Evolutionary conservation across 2,113 vertebrate genomes (phyloP).

Genomic region (Toxotes chatareus): DNA sequence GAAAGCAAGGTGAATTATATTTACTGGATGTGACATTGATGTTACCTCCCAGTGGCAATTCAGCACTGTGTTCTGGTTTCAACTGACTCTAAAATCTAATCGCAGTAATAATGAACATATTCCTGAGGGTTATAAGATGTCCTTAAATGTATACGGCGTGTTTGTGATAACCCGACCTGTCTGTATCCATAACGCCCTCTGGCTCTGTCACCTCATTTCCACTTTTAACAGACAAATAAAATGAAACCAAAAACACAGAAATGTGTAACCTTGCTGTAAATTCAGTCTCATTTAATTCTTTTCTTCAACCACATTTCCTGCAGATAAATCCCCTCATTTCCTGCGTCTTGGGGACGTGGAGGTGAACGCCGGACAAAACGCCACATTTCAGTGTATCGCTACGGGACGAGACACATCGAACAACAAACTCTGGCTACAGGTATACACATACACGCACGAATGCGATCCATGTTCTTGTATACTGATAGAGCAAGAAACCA

Average conservation of each 20-base stretch:
- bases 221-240: conserved; percentile 14
- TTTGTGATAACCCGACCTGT: conserved; percentile 40
- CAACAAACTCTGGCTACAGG: conserved; percentile 99
- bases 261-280: neutral
- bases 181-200: conserved; percentile 25
- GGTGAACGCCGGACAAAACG: conserved; percentile 99
- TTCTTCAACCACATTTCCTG: conserved; percentile 48
- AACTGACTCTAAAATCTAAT: conserved; percentile 55
- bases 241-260: neutral
- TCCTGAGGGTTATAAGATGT: conserved; percentile 36
- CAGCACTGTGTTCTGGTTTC: conserved; percentile 33
- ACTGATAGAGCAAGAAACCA: neutral
- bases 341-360: conserved; percentile 97
- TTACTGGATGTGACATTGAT: conserved; percentile 52
- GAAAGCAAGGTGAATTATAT: conserved; percentile 37
- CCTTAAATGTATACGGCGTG: conserved; percentile 19
- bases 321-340: conserved; percentile 99
- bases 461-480: neutral
- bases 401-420: conserved; percentile 94
- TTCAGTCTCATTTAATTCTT: neutral
- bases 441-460: conserved; percentile 56
- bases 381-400: conserved; percentile 98
- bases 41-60: conserved; percentile 55
- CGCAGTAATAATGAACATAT: conserved; percentile 47
- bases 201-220: conserved; percentile 29